Percentiles rank a stretch among this genome's conserved stretches.
Evolutionary conservation across 2,888 invertebrate genomes (phyloP).

Genomic region (Apodemia zela): DNA sequence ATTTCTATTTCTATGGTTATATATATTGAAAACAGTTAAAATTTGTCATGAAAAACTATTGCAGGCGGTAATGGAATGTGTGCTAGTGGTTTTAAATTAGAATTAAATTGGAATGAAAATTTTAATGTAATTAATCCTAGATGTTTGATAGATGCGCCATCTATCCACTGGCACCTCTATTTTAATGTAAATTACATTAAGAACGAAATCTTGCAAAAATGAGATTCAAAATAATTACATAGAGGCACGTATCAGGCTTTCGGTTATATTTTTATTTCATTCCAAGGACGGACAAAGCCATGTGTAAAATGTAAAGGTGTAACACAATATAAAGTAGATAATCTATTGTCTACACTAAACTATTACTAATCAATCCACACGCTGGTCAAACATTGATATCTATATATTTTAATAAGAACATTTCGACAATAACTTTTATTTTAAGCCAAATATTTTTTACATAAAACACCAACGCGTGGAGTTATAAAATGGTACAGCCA

Average conservation of each 20-base stretch:
- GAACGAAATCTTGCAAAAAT: constrained; percentile 9
- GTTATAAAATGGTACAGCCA: constrained; percentile 14
- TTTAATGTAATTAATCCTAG: constrained; percentile 33
- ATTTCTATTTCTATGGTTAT: constrained; percentile 17
- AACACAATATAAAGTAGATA: constrained; percentile 29
- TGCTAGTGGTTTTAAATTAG: constrained; percentile 35
- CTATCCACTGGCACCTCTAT: background rate
- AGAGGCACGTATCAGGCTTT: constrained; percentile 74
- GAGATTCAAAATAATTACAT: constrained; percentile 49
- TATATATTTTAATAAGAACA: background rate
- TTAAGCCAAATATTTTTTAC: constrained; percentile 9
- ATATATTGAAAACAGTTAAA: constrained; percentile 30
- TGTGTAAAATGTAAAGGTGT: constrained; percentile 37
- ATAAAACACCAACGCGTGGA: constrained; percentile 2
- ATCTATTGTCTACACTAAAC: constrained; percentile 21
- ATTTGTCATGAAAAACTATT: constrained; percentile 57
- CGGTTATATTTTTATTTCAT: constrained; percentile 41
- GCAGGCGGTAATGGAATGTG: constrained; percentile 67
- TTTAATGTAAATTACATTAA: constrained; percentile 8
- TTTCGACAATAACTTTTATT: constrained; percentile 3
- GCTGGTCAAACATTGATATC: constrained; percentile 20
- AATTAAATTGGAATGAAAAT: constrained; percentile 54
- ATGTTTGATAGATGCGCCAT: constrained; percentile 24
- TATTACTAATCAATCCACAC: constrained; percentile 26
- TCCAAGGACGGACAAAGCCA: constrained; percentile 70